phyloP scores from a whole-genome alignment of 2,797 vertebrate species.

The Chloroceryle inda region DNA sequence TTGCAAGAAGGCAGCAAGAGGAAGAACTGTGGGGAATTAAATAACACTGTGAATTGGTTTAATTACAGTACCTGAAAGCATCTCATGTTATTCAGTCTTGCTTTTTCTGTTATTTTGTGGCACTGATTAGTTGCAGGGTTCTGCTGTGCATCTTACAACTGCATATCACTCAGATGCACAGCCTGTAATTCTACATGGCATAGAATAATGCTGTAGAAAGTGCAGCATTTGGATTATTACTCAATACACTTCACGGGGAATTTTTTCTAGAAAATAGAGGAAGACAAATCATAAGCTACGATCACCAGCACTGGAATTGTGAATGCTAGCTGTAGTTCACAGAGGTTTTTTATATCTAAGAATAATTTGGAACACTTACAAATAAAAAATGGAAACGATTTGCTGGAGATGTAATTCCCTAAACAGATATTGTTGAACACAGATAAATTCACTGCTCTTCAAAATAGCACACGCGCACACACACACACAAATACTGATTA shows the following conservation, averaged over 20 bases:
- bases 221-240: conserved; percentile 19
- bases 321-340: conserved; percentile 4
- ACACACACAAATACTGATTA: neutral
- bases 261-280: conserved; percentile 20
- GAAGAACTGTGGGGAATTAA: conserved; percentile 29
- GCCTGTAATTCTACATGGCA: neutral
- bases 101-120: conserved; percentile 56
- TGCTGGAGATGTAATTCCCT: neutral
- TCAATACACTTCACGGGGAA: neutral
- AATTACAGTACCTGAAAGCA: conserved; percentile 55
- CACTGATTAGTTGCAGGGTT: conserved; percentile 44
- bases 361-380: neutral
- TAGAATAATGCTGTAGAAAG: neutral
- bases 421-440: neutral
- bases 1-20: conserved; percentile 41
- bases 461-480: neutral
- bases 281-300: neutral
- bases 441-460: neutral
- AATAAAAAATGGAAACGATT: neutral
- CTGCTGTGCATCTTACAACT: conserved; percentile 7
- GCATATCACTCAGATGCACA: neutral
- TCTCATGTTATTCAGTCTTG: conserved; percentile 41
- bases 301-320: neutral
- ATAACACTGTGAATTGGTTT: neutral
- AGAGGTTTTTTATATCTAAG: conserved; percentile 23